phyloP scores from a whole-genome alignment of 2,113 vertebrate genomes.

The Channa argus region DNA sequence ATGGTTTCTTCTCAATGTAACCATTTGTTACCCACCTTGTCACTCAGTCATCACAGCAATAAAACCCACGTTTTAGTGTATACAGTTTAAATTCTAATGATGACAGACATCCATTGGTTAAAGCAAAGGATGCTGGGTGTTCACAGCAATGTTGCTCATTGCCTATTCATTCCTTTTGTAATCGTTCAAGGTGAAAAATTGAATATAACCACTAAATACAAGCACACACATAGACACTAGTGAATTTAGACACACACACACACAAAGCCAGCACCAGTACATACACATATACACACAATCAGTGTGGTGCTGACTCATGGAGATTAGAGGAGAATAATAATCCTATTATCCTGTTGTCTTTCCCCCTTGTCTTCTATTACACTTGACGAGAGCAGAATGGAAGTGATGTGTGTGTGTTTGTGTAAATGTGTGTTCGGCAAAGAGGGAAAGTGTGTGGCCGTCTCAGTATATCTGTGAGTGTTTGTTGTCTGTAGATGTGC shows the following conservation, averaged over 20 bases:
- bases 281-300: slow-evolving; percentile 25
- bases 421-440: slow-evolving; percentile 2
- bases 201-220: slow-evolving; percentile 12
- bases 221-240: slow-evolving; percentile 19
- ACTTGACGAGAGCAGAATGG: slow-evolving; percentile 49
- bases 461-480: not conserved
- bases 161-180: slow-evolving; percentile 4
- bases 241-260: slow-evolving; percentile 27
- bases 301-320: slow-evolving; percentile 66
- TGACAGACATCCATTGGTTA: not conserved
- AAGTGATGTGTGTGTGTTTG: slow-evolving; percentile 26
- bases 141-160: not conserved
- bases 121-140: not conserved
- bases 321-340: slow-evolving; percentile 76
- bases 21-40: not conserved
- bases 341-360: slow-evolving; percentile 76
- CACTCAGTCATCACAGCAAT: not conserved
- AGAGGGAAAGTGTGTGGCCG: slow-evolving; percentile 2
- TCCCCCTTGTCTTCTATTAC: slow-evolving; percentile 62
- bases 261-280: not conserved
- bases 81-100: not conserved
- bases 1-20: too few species aligned
- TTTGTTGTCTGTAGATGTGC: not conserved
- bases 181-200: slow-evolving; percentile 25
- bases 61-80: too few species aligned